Percentiles rank a stretch among this genome's conserved stretches.
Conservation (phyloP, 2,797 vertebrate species). For the Prionace glauca region DNA sequence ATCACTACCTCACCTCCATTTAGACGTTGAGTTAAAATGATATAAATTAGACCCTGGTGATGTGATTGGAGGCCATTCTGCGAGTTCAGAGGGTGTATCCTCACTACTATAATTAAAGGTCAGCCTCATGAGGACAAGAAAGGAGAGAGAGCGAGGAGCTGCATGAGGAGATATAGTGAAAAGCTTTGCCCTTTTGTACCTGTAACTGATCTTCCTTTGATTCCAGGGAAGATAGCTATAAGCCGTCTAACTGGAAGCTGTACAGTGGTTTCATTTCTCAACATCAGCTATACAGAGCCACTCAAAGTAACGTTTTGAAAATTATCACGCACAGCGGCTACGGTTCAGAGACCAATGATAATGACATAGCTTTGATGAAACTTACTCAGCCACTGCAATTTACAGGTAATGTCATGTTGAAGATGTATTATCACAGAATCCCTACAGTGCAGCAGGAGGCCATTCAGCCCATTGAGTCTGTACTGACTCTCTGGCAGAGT, state of each 20-base stretch:
- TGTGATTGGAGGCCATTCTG: not conserved
- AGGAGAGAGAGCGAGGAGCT: too few relatives aligned
- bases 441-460: too few relatives aligned
- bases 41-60: too few relatives aligned
- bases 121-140: too few relatives aligned
- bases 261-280: conserved; percentile 66
- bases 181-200: not conserved
- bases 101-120: not conserved
- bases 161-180: not conserved
- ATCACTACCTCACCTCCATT: not conserved
- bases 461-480: too few relatives aligned
- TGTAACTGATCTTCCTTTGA: not conserved
- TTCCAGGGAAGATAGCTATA: conserved; percentile 65
- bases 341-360: conserved; percentile 68
- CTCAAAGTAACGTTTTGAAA: conserved; percentile 62
- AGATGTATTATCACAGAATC: too few relatives aligned
- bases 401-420: conserved; percentile 59
- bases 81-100: not conserved
- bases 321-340: conserved; percentile 76
- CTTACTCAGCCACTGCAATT: conserved; percentile 67
- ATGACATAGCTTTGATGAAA: conserved; percentile 76
- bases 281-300: conserved; percentile 51
- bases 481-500: too few relatives aligned
- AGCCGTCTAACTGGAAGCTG: conserved; percentile 70
- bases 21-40: not conserved